Base-by-base conservation (phyloP, 53 echinoderm and acorn worm genomes). In the Temnopleurus reevesii region DNA sequence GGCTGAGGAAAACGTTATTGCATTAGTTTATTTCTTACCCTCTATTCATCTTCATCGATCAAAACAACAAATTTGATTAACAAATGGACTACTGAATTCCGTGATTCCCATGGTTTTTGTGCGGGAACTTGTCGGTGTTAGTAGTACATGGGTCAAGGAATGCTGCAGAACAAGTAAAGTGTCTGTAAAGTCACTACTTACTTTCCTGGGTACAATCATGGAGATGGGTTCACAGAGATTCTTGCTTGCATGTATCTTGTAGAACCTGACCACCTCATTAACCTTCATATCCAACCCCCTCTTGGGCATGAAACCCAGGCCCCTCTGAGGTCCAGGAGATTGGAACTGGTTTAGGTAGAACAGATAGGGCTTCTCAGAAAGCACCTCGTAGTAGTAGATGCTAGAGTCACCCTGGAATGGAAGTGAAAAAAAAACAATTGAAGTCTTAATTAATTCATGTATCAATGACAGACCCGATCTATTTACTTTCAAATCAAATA, bases 181-280 rank as follows among this genome's bases (percentile, higher is more conserved):
- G n/a, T n/a, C n/a, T n/a, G n/a, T n/a, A n/a, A n/a, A n/a, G n/a
- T 4, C 1, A 46, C 47, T 33, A 93, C 92, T 84, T 24, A 95
- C 97, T 93, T 94, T 95, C 83, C 97, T 90, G 2, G 97, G 97
- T 53, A 97, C 97, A 44, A 97, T 94, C 97, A 97, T 95, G 0
- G 97, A 95, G 28, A 97, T 55, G 0, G 97, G 97, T 55, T 97
- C 97, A 46, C 93, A 87, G 33, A 93, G 55, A 13, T 90, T 84
- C 84, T 93, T 95, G 77, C 91, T 92, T 54, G 95, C 93, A 35
- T 95, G 93, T 23, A 97, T 77, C 79, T 95, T 95, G 77, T 95
- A 97, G 85, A 97, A 95, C 21, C 97, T 86, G 80, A 97, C 91
- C 57, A 97, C 92, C 81, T 97, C 97, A 55, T 92, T 91, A 33